phyloP scores from a whole-genome alignment of 2,797 vertebrate species.

The Fistularia tabacaria region DNA sequence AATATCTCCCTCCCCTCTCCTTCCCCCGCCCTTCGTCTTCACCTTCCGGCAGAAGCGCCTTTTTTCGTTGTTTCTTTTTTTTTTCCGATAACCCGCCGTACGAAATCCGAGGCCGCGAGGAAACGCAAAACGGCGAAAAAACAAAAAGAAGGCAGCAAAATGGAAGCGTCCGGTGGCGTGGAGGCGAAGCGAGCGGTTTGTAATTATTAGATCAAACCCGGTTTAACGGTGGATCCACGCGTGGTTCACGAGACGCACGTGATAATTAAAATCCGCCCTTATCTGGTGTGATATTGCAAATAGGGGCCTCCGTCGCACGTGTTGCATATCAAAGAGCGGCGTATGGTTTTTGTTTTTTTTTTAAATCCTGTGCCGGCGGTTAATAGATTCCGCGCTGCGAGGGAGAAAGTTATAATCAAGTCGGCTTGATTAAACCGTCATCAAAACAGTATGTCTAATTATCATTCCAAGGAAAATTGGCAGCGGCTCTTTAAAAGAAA shows the following conservation, averaged over 20 bases:
- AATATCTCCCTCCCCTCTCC: slow-evolving; percentile 52
- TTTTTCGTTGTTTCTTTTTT: too few relatives aligned
- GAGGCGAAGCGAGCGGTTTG: too few relatives aligned
- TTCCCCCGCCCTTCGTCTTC: slow-evolving; percentile 16
- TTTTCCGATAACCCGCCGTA: too few relatives aligned
- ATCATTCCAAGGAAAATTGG: slow-evolving; percentile 23
- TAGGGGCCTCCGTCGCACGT: slow-evolving; percentile 3
- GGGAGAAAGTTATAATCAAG: slow-evolving; percentile 18
- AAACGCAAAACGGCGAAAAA: not conserved
- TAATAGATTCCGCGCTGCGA: slow-evolving; percentile 6
- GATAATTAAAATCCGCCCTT: slow-evolving; percentile 27
- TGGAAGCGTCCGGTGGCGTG: too few relatives aligned
- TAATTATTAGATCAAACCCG: too few relatives aligned
- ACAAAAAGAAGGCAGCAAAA: not conserved
- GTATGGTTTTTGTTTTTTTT: not conserved
- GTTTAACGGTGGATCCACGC: slow-evolving; percentile 1
- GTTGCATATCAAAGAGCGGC: slow-evolving; percentile 7
- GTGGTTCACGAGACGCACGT: slow-evolving; percentile 17
- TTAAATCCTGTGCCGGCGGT: slow-evolving; percentile 19
- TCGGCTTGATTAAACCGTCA: slow-evolving; percentile 24
- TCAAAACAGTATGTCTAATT: slow-evolving; percentile 37
- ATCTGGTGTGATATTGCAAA: slow-evolving; percentile 34
- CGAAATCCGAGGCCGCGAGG: too few relatives aligned
- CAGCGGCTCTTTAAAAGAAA: slow-evolving; percentile 10
- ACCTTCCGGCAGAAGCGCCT: not conserved